Conservation (phyloP, 2,113 vertebrate species). For the Pelmatolapia mariae region DNA sequence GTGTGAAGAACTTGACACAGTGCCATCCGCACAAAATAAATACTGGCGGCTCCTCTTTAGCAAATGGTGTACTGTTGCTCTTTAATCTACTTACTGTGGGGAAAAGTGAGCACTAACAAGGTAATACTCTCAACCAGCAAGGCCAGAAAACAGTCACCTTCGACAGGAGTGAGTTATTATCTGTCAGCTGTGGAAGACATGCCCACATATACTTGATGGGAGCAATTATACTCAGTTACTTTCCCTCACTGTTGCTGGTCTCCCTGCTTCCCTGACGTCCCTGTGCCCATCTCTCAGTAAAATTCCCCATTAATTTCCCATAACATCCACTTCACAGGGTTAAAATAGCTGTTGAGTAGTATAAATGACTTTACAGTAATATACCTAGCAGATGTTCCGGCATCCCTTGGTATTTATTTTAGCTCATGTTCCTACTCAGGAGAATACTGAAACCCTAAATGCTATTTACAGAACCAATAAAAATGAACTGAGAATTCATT, state of each 20-base stretch:
- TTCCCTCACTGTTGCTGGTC: neutral
- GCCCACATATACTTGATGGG: neutral
- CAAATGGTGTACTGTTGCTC: neutral
- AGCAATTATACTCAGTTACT: neutral
- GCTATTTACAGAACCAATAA: neutral
- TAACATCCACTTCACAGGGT: neutral
- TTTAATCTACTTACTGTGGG: conserved; percentile 61
- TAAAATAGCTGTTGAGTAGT: neutral
- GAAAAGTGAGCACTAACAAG: conserved; percentile 52
- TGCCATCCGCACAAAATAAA: neutral
- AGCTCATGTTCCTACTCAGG: neutral
- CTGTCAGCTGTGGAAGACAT: conserved; percentile 4
- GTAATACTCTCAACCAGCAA: conserved; percentile 53
- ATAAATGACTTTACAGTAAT: conserved; percentile 1
- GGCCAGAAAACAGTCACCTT: conserved; percentile 44
- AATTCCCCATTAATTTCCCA: neutral
- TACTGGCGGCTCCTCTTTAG: neutral
- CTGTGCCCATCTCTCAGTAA: neutral
- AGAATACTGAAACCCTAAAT: neutral
- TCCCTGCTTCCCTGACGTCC: neutral
- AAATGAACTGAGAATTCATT: neutral
- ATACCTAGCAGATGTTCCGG: conserved; percentile 2
- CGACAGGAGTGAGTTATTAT: conserved; percentile 17
- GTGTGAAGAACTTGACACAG: neutral
- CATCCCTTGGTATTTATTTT: neutral